phyloP scores from a whole-genome alignment of 2,797 vertebrate genomes.

The Diceros bicornis region DNA sequence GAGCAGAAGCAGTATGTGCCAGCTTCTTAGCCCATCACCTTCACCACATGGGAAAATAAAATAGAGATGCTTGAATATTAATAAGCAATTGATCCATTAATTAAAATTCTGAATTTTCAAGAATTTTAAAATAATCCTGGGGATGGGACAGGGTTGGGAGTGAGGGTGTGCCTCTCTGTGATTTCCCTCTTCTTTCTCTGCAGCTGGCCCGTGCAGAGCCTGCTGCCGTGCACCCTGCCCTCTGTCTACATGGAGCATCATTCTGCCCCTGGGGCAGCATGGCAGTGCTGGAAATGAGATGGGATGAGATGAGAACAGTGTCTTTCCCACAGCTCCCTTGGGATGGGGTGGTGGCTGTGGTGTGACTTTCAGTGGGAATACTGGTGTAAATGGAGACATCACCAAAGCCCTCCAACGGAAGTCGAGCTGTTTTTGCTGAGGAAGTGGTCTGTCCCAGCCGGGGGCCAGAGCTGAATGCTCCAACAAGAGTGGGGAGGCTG shows the following conservation, averaged over 20 bases:
- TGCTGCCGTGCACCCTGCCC: fast-evolving
- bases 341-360: fast-evolving
- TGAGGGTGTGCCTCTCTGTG: fast-evolving
- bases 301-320: not conserved
- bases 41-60: slow-evolving; percentile 29
- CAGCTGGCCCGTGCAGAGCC: not conserved
- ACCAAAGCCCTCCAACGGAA: not conserved
- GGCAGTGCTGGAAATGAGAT: fast-evolving
- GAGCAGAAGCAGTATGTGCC: not conserved
- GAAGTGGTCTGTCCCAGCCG: not conserved
- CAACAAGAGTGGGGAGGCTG: not conserved
- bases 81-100: not conserved
- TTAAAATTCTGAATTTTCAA: slow-evolving; percentile 29
- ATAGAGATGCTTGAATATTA: not conserved
- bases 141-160: not conserved
- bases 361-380: fast-evolving
- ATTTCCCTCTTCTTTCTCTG: not conserved
- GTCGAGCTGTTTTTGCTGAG: not conserved
- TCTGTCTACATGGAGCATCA: not conserved
- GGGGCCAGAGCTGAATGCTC: not conserved
- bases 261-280: not conserved
- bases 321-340: not conserved
- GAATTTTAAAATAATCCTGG: not conserved
- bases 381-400: not conserved
- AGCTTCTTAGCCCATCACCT: not conserved